Base-by-base conservation (phyloP, 2,113 vertebrate genomes). In the Silurus asotus region DNA sequence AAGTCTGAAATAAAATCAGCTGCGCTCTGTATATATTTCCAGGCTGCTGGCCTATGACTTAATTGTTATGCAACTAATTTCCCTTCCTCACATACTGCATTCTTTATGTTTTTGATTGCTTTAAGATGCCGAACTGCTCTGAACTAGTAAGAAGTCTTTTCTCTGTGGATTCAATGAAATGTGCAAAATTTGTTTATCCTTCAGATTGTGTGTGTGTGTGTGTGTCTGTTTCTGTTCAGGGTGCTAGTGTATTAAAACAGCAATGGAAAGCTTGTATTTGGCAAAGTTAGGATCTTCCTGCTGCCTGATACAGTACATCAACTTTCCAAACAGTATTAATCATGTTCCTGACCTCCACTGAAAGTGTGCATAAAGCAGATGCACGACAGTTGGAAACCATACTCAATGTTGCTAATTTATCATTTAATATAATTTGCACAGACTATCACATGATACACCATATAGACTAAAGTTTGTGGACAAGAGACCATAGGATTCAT, bases 81-180 rank as follows among this genome's bases (percentile, higher is more conserved):
- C 45, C 79, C 82, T 79, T 86, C 56, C 28, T 48, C 78, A 20
- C 78, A 86, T 74, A 76, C 61, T 85, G 58, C 28, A 53, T 84
- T 78, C 82, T 59, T 82, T 79, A 78, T 86, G 75, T 61, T 79
- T 82, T 20, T 87, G 85, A 88, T 88, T 86, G 65, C 81, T 89
- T 87, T 85, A 89, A 87, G 88, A 89, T 88, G 85, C 80, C 87
- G 81, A 89, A 70, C 19, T 70, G 20, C 49, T 79, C 77, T 84
- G 53, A 61, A 37, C 45, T 61, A 74, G 37, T 81, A 67, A 67
- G 82, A 69, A 59, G 49, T 53, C 64, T 81, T 81, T n/a, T 81
- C 83, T 88, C 69, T 79, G 83, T 62, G 67, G 84, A 75, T 84
- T 84, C 64, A 77, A 58, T 20, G 53, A 81, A 88, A 83, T 65